phyloP scores from a whole-genome alignment of 2,113 vertebrate genomes.

The Mustelus asterias region DNA sequence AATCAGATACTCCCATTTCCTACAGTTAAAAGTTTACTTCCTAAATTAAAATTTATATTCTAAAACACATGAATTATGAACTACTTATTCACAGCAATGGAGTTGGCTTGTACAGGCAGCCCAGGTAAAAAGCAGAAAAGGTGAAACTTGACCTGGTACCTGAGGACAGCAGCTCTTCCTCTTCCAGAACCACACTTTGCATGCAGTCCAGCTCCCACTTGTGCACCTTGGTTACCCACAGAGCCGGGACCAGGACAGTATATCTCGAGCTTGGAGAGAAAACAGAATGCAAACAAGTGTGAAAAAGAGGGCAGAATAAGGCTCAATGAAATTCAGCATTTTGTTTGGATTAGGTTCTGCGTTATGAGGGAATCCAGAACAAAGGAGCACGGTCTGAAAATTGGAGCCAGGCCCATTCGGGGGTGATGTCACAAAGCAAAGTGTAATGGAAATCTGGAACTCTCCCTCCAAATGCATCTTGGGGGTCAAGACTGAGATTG shows the following conservation, averaged over 20 bases:
- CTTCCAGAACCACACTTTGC: constrained; percentile 57
- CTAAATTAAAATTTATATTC: not conserved
- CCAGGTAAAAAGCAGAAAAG: not conserved
- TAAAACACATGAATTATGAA: not conserved
- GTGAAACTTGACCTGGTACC: constrained; percentile 22
- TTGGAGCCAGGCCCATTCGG: not conserved
- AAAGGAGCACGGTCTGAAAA: not conserved
- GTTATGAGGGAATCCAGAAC: not conserved
- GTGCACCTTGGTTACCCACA: constrained; percentile 58
- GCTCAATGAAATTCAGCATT: not conserved
- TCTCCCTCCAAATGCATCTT: not conserved
- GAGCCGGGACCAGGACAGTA: constrained; percentile 51
- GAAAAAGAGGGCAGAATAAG: not conserved
- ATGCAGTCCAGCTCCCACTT: constrained; percentile 63
- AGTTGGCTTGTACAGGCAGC: not conserved
- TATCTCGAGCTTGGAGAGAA: constrained; percentile 51
- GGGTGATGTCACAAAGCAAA: not conserved
- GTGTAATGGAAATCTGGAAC: not conserved
- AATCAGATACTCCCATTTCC: not conserved
- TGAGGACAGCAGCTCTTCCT: constrained; percentile 37
- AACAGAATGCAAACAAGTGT: not conserved
- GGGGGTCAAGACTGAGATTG: no score
- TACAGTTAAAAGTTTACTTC: not conserved
- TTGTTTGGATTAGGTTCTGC: not conserved
- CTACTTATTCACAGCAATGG: no score